Evolutionary conservation across 2,113 vertebrate species (phyloP).

Genomic region (Pteronura brasiliensis): DNA sequence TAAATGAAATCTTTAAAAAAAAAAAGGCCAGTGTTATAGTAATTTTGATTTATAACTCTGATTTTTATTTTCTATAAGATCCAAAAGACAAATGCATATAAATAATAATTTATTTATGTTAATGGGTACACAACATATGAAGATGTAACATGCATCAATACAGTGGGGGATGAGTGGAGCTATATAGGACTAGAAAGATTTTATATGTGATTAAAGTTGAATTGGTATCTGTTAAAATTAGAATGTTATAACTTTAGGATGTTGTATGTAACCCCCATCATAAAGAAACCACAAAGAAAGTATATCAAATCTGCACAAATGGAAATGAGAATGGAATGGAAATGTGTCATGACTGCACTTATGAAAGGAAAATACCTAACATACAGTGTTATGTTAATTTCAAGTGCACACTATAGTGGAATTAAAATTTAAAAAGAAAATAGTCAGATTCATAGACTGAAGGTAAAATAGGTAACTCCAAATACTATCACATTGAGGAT

Average conservation of each 20-base stretch:
- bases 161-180: background rate
- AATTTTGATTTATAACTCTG: background rate
- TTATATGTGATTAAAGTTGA: background rate
- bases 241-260: background rate
- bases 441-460: background rate
- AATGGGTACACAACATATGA: background rate
- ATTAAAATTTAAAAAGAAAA: background rate
- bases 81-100: background rate
- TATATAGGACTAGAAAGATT: background rate
- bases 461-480: background rate
- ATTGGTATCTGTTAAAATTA: background rate
- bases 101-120: background rate
- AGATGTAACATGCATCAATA: background rate
- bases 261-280: background rate
- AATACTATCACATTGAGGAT: background rate
- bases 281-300: background rate
- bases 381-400: background rate
- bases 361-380: background rate
- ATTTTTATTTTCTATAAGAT: background rate
- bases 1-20: too few relatives aligned
- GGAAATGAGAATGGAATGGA: background rate
- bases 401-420: background rate
- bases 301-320: background rate
- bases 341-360: background rate
- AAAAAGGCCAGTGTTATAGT: background rate